phyloP scores from a whole-genome alignment of 92 coral and sea anemone species.

The Phenganax marumi region DNA sequence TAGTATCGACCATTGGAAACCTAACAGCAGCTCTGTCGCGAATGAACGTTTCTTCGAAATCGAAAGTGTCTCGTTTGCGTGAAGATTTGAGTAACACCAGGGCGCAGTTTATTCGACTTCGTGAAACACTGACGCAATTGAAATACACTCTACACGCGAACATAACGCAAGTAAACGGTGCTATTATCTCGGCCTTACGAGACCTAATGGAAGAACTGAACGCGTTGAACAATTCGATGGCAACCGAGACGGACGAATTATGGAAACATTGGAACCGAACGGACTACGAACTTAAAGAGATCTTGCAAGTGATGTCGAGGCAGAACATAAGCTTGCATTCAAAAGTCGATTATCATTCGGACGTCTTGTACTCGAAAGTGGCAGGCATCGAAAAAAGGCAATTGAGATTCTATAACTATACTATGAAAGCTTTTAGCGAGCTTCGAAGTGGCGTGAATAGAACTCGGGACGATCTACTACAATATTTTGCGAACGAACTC shows the following conservation, averaged over 20 bases:
- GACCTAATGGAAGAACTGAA: background rate
- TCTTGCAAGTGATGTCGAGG: background rate
- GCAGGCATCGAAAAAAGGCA: background rate
- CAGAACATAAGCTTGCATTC: background rate
- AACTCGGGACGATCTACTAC: background rate
- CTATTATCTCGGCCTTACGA: background rate
- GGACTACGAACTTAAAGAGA: background rate
- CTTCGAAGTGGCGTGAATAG: background rate
- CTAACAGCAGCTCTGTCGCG: background rate
- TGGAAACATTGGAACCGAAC: constrained; percentile 17
- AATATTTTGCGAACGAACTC: background rate
- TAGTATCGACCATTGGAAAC: background rate
- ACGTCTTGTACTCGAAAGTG: background rate
- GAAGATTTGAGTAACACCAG: background rate
- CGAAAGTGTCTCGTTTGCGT: constrained; percentile 8
- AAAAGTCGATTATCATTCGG: background rate
- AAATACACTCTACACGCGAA: background rate
- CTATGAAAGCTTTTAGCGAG: background rate
- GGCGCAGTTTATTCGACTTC: background rate
- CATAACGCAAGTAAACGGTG: background rate
- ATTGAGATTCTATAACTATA: background rate
- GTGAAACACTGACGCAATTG: background rate
- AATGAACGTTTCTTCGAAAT: constrained; percentile 2
- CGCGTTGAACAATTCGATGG: background rate
- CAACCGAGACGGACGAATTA: background rate